Base-by-base conservation (phyloP, 2,797 vertebrate species). In the Columba guinea region DNA sequence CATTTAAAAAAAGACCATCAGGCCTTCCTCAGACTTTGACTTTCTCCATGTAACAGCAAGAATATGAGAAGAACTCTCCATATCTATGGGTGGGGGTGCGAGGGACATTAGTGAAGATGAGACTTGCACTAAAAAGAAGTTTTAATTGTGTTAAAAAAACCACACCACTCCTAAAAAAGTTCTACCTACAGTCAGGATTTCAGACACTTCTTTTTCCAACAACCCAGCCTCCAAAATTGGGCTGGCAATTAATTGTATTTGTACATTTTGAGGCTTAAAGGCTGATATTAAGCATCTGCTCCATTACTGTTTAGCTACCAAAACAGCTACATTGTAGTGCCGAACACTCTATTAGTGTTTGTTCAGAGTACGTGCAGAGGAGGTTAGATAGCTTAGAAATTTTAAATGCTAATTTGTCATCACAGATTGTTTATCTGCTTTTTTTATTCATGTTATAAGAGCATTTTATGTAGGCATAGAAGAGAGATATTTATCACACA, bases 261-360 rank as follows among this genome's bases (percentile, higher is more conserved):
- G 86, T 94, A 85, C 75, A 32, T 97, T 95, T 94, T 87, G 94
- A 94, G 68, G 93, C 96, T 96, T 96, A 85, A 90, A 95, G 92
- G 94, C 95, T 97, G 94, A 89, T 96, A 95, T 96, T 96, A 94
- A 96, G 92, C 96, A 96, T 96, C 92, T 96, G 96, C 84, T 95
- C 89, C 86, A 46, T 94, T 95, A 94, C 88, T 92, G 0, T 92
- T 93, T 83, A 84, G 93, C 84, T 84, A 95, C 93, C 86, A 87
- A 93, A 95, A 87, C 93, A 89, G 62, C 93, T 90, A 84, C 90
- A 59, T 89, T 83, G 90, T 96, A 49, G 88, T 68, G 87, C 86
- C 64, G 93, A 96, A 85, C 86, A 27, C 84, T 89, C 95, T 90
- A 94, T 93, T 93, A 85, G 91, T 89, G 88, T 93, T 96, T 93